Evolutionary conservation across 2,113 vertebrate genomes (phyloP), one percentile per base, ranked within the genome.

Genomic region (Scortum barcoo): DNA sequence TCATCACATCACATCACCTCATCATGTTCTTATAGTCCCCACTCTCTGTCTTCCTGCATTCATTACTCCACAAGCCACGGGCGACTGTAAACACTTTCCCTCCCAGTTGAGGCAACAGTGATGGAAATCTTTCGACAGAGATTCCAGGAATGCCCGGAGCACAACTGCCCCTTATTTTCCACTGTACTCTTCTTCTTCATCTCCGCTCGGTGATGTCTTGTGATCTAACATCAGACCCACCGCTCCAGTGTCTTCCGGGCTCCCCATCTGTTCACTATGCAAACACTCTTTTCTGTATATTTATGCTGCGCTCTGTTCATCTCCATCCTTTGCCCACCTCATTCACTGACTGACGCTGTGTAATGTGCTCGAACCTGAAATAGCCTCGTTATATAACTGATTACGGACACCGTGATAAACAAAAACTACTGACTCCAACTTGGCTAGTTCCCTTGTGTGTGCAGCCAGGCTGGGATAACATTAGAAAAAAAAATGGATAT

Each of bases 341-440:
- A 68, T 83, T 85, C 77, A 77, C 53, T 2, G 20, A 24, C 50
- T 50, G 57, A 63, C 70, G 40, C 57, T 8, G 57, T 68, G 66
- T 79, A 54, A 71, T 75, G 14, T 38, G 42, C 26, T 57, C 30
- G 1, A 61, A 83, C 74, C 66, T 62, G 58, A 72, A 89, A 88
- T 78, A 91, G 76, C 56, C 4, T 0, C 4, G 12, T 93, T 91
- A 81, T 30, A 40, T 78, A 84, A 89, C 38, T 46, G 24, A 61
- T 76, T 61, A 73, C 11, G 5, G 54, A 57, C 33, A 77, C 44
- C 13, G 48, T 63, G 67, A 80, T 58, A 78, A 84, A 85, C 62
- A 86, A 61, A 84, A 84, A 54, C 50, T 20, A 51, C 42, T 69
- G 50, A 63, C 38, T 66, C 57, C 7, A 20, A 19, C 82, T 85